These are phyloP conservation scores for Drosophila orosa DNA, from an alignment of 1,140 invertebrate genomes.

Conservation along the genomic window DNA sequence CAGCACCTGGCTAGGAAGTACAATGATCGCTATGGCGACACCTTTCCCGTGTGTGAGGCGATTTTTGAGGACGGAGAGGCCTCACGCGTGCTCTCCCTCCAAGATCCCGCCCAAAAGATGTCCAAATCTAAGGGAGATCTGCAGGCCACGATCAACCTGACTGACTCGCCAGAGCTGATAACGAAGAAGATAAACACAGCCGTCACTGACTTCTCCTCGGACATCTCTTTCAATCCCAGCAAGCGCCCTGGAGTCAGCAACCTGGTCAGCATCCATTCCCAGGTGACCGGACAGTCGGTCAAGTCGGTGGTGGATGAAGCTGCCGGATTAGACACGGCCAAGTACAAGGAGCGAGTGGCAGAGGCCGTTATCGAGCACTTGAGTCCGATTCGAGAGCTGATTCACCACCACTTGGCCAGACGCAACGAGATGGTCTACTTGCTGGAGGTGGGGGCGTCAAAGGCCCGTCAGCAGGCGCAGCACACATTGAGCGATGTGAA, in stretches of 20 bases:
- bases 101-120: conserved; percentile 97
- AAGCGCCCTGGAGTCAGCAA: conserved; percentile 94
- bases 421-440: conserved; percentile 88
- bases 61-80: conserved; percentile 87
- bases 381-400: conserved; percentile 89
- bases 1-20: conserved; percentile 93
- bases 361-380: conserved; percentile 90
- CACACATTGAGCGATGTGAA: conserved; percentile 89
- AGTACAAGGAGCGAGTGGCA: conserved; percentile 92
- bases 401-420: conserved; percentile 86
- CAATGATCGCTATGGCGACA: conserved; percentile 90
- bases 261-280: conserved; percentile 93
- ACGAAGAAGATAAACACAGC: conserved; percentile 94
- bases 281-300: conserved; percentile 88
- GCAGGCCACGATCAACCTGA: conserved; percentile 92
- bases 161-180: conserved; percentile 92
- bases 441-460: conserved; percentile 89
- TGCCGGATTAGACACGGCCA: conserved; percentile 89
- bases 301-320: conserved; percentile 90
- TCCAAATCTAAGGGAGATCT: conserved; percentile 95
- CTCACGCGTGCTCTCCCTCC: conserved; percentile 90
- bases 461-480: conserved; percentile 88
- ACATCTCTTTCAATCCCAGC: conserved; percentile 92
- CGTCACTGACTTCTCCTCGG: conserved; percentile 94
- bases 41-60: conserved; percentile 90